Base-by-base conservation (phyloP, 2,888 invertebrate species). In the Rhopalosiphum nymphaeae region DNA sequence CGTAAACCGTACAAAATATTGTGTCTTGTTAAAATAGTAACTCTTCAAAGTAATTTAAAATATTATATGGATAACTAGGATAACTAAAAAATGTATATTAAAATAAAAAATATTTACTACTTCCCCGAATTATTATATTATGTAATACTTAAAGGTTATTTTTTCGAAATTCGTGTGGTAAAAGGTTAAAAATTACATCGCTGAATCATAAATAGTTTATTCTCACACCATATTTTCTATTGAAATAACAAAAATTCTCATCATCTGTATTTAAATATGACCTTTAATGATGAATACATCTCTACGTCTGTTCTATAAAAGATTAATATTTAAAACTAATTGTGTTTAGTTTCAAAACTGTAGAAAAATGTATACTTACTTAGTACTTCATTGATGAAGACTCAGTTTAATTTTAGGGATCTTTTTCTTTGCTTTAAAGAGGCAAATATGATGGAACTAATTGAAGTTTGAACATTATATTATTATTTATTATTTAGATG, bases 51-150 rank as follows among this genome's bases (percentile, higher is more conserved):
- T 56, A 56, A 16, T 21, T 78, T 7, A 21, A 78, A 78, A 36
- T 78, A 78, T 36, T 36, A 36, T n/a, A 13, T 49, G 44, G 67
- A 67, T 67, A 67, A 13, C 13, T 16, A 67, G n/a, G n/a, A n/a
- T n/a, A n/a, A n/a, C n/a, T n/a, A 67, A 67, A 67, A 67, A 67
- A n/a, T 67, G n/a, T 67, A 67, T n/a, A 67, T 36, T n/a, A 67
- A n/a, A 67, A n/a, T 16, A 21, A 36, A 21, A 78, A 42, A 36
- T 36, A 21, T 78, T 21, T 9, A 78, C 36, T 42, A 36, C 36
- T 78, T 78, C 36, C 21, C 10, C 21, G 21, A 36, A 36, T 78
- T 36, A 36, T 42, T 36, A 78, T n/a, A 67, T 67, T 67, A 36
- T n/a, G 16, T 36, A 36, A 67, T 5, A n/a, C 16, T 13, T 36